phyloP scores from a whole-genome alignment of 2,113 vertebrate genomes.

The Psilopogon haemacephalus region DNA sequence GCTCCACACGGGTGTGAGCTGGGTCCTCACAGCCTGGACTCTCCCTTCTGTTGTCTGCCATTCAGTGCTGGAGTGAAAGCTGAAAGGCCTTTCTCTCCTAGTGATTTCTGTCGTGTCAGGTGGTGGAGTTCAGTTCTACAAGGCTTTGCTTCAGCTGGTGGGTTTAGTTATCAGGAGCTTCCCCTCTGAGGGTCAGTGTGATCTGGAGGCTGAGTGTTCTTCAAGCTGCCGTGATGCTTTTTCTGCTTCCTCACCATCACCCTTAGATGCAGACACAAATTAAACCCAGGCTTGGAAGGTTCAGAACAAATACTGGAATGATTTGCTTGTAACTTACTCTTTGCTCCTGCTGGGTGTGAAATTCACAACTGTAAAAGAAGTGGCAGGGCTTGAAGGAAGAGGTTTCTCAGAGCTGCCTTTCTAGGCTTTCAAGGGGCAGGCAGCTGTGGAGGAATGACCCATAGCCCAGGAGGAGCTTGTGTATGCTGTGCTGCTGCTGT shows the following conservation, averaged over 20 bases:
- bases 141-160: neutral
- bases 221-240: neutral
- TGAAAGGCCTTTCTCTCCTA: neutral
- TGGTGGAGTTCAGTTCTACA: neutral
- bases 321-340: neutral
- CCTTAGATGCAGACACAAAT: neutral
- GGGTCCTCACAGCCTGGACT: too few relatives aligned
- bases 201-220: rapidly evolving
- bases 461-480: neutral
- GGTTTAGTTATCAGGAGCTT: neutral
- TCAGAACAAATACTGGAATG: rapidly evolving
- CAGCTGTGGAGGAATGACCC: neutral
- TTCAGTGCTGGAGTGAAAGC: neutral
- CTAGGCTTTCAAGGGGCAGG: neutral
- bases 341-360: rapidly evolving
- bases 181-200: neutral
- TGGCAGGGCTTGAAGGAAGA: neutral
- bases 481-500: neutral
- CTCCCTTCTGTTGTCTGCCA: neutral
- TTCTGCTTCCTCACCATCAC: rapidly evolving
- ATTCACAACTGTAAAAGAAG: neutral
- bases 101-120: neutral
- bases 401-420: neutral
- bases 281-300: neutral
- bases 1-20: neutral